A percentile compares a stretch with the other conserved stretches of the same genome.
These are phyloP conservation scores for Lysandra bellargus DNA, from an alignment of 2,888 invertebrate species.

Conservation along the genomic window DNA sequence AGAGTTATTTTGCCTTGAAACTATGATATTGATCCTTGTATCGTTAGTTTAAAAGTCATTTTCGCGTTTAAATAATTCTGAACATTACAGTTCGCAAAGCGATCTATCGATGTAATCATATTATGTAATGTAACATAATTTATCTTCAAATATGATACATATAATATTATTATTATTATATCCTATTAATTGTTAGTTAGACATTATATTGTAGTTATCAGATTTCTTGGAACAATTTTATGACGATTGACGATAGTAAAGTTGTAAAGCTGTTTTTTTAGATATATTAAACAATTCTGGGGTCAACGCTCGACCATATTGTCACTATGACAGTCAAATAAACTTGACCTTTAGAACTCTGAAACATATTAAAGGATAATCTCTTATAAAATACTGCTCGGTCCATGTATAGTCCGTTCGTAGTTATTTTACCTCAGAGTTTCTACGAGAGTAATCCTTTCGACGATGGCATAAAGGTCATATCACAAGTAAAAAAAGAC, in stretches of 20 bases:
- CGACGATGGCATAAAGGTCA: not conserved
- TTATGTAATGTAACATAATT: no score
- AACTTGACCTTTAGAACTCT: slow-evolving; percentile 7
- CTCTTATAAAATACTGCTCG: not conserved
- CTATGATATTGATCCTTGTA: not conserved
- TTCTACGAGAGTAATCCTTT: not conserved
- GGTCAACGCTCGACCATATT: not conserved
- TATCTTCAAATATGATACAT: no score
- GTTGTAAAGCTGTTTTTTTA: not conserved
- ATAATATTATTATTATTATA: no score
- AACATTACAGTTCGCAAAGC: no score
- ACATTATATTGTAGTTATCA: no score
- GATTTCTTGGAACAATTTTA: no score
- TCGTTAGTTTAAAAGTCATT: not conserved
- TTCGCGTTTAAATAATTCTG: not conserved
- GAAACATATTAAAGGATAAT: slow-evolving; percentile 3
- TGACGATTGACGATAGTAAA: no score
- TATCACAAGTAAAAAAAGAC: not conserved
- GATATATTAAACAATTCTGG: not conserved
- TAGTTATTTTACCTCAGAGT: not conserved
- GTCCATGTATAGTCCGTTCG: not conserved
- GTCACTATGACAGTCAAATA: slow-evolving; percentile 19
- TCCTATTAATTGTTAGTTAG: no score
- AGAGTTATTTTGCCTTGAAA: not conserved
- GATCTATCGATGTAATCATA: no score